Evolutionary conservation across 2,888 invertebrate genomes (phyloP).

Genomic region (Drosophila formosana): DNA sequence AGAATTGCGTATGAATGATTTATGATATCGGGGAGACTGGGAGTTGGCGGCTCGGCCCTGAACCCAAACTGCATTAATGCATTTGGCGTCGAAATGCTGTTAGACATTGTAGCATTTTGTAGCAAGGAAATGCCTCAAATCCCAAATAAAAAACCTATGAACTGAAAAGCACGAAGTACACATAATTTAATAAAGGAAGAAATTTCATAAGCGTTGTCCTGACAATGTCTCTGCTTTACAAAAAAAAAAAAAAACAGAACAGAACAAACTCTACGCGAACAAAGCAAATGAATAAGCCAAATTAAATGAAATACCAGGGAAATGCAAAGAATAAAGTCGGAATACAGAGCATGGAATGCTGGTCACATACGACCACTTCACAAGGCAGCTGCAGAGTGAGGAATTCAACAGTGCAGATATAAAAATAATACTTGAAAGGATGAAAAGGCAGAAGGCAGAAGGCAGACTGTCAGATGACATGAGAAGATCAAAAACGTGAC

Average conservation of each 20-base stretch:
- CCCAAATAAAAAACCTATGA: constrained; percentile 1
- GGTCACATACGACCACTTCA: constrained; percentile 49
- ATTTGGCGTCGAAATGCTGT: constrained; percentile 40
- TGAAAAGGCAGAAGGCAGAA: constrained; percentile 1
- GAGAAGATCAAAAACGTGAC: neutral
- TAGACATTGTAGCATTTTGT: constrained; percentile 28
- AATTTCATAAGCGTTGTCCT: constrained; percentile 29
- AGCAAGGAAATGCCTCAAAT: constrained; percentile 19
- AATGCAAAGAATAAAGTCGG: constrained; percentile 20
- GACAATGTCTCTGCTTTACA: neutral
- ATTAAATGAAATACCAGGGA: constrained; percentile 41
- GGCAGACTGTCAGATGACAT: neutral
- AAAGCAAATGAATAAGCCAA: constrained; percentile 41
- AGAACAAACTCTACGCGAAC: constrained; percentile 17
- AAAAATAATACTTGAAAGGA: constrained; percentile 11
- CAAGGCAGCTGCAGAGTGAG: constrained; percentile 18
- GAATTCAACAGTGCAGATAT: constrained; percentile 29
- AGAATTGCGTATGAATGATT: constrained; percentile 72
- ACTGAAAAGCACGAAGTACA: constrained; percentile 5
- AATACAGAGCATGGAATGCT: constrained; percentile 39
- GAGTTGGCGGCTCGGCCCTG: neutral
- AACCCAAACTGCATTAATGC: constrained; percentile 50
- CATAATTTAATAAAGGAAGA: constrained; percentile 19
- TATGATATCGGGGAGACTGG: constrained; percentile 54
- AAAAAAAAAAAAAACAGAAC: neutral